phyloP scores from a whole-genome alignment of 2,113 vertebrate genomes.

The Pogona vitticeps region DNA sequence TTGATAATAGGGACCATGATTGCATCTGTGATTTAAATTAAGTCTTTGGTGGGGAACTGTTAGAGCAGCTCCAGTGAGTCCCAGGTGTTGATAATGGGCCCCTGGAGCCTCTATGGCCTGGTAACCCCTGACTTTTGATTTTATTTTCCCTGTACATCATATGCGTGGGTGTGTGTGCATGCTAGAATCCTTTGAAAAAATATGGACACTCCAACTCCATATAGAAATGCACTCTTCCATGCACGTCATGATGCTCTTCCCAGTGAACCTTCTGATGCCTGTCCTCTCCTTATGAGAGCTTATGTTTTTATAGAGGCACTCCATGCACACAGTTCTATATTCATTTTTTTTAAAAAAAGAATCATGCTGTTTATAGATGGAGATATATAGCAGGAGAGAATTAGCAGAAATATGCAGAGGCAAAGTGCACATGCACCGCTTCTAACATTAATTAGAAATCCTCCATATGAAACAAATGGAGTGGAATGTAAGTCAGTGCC shows the following conservation, averaged over 20 bases:
- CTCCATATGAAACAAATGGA: not conserved
- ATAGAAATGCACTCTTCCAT: not conserved
- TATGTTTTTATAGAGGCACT: not conserved
- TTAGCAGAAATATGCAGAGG: not conserved
- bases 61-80: too few species aligned
- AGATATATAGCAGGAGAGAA: not conserved
- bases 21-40: too few species aligned
- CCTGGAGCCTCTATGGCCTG: not conserved
- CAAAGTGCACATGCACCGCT: not conserved
- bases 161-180: not conserved
- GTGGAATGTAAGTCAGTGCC: not conserved
- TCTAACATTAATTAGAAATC: slow-evolving; percentile 4
- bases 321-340: not conserved
- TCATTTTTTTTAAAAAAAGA: not conserved
- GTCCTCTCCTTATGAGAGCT: not conserved
- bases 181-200: not conserved
- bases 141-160: not conserved
- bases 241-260: not conserved
- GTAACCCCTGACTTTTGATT: not conserved
- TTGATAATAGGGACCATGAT: too few species aligned
- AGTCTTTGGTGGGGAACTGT: too few species aligned
- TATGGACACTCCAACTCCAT: not conserved
- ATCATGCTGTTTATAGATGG: not conserved
- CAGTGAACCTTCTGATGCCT: too few species aligned
- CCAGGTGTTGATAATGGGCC: too few species aligned